phyloP scores from a whole-genome alignment of 1,140 invertebrate genomes.

The Heliothis virescens region DNA sequence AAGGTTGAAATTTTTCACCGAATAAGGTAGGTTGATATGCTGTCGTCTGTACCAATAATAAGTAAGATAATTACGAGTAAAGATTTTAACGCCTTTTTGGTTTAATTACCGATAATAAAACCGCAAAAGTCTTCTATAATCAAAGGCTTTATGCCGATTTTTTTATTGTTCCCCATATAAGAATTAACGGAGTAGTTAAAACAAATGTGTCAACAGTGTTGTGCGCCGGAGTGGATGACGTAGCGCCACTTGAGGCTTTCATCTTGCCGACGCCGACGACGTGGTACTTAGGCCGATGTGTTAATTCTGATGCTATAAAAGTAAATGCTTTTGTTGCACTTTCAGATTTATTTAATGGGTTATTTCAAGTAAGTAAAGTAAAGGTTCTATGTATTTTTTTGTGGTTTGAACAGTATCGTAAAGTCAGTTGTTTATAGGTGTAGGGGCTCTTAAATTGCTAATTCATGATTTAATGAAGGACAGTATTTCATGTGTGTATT shows the following conservation, averaged over 20 bases:
- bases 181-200: background rate
- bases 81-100: background rate
- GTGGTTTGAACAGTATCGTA: too few species aligned
- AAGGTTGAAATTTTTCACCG: too few species aligned
- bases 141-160: background rate
- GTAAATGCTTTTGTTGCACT: too few species aligned
- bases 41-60: background rate
- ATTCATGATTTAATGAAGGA: too few species aligned
- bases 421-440: too few species aligned
- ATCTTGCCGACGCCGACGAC: background rate
- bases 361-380: too few species aligned
- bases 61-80: background rate
- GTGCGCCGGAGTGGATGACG: background rate
- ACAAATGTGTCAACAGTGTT: background rate
- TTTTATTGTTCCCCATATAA: constrained; percentile 4
- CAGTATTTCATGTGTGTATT: too few species aligned
- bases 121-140: background rate
- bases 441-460: too few species aligned
- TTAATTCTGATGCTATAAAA: too few species aligned
- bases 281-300: background rate
- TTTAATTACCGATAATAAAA: constrained; percentile 3
- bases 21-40: too few species aligned
- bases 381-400: too few species aligned
- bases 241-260: background rate
- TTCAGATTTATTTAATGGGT: too few species aligned